phyloP scores from a whole-genome alignment of 2,797 vertebrate genomes.

The Cryptoprocta ferox region DNA sequence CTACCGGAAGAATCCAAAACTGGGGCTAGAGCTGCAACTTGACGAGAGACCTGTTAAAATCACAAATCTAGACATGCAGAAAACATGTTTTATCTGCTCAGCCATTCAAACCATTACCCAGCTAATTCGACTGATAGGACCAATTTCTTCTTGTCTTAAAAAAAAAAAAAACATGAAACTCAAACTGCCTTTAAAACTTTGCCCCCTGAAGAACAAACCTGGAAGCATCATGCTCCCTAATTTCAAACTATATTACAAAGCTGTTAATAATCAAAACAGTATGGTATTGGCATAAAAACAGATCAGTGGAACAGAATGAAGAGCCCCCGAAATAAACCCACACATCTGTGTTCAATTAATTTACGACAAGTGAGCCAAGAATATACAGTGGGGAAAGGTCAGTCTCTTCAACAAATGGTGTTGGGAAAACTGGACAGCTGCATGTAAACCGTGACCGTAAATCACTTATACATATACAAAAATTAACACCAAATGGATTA shows the following conservation, averaged over 20 bases:
- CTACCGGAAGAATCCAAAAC: neutral
- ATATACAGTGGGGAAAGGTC: neutral
- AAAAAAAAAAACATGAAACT: too few species aligned
- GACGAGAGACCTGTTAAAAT: neutral
- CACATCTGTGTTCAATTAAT: neutral
- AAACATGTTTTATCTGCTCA: neutral
- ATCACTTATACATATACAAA: neutral
- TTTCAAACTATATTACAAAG: neutral
- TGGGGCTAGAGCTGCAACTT: neutral
- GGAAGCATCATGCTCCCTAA: neutral
- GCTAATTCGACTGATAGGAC: too few species aligned
- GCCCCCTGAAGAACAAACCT: neutral
- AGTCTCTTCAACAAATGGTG: neutral
- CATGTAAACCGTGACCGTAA: neutral
- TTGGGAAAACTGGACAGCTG: neutral
- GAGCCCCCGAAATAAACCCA: neutral
- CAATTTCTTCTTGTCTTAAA: too few species aligned
- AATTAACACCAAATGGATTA: neutral
- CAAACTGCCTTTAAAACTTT: neutral
- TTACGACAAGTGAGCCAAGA: neutral
- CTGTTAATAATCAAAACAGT: neutral
- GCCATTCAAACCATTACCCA: neutral
- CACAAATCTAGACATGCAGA: neutral
- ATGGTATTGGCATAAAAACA: neutral
- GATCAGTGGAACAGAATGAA: neutral